A percentile compares a stretch with the other conserved stretches of the same genome.
Conservation (phyloP, 2,888 invertebrate genomes). For the Tetrapedia diversipes region DNA sequence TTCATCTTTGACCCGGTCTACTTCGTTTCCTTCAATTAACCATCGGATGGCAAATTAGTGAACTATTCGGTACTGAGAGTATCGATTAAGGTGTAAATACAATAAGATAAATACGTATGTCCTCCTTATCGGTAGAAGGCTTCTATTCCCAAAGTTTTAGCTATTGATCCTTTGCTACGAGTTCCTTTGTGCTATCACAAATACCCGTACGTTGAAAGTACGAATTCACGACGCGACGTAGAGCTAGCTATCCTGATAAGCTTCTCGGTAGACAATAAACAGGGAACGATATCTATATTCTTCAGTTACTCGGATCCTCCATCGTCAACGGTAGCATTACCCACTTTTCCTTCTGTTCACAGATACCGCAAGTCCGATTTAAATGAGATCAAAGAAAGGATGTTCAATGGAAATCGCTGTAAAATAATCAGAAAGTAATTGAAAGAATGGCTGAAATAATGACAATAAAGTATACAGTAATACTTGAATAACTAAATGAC, state of each 20-base stretch:
- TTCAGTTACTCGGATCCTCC: neutral
- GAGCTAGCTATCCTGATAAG: neutral
- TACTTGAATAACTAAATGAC: no score
- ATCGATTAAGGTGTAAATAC: neutral
- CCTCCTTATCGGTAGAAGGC: neutral
- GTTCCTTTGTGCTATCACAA: no score
- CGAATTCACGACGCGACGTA: neutral
- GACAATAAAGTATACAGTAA: no score
- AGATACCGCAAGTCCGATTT: neutral
- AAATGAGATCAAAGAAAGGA: no score
- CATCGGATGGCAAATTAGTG: neutral
- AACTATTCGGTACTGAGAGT: neutral
- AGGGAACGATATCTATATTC: neutral
- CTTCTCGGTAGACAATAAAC: neutral
- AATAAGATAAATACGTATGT: neutral
- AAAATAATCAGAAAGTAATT: no score
- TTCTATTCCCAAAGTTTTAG: neutral
- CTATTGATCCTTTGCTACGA: neutral
- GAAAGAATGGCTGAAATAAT: no score
- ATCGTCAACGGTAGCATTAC: slow-evolving; percentile 1
- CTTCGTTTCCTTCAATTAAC: neutral
- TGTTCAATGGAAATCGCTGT: no score
- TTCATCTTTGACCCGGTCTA: neutral
- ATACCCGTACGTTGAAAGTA: neutral
- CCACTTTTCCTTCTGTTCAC: neutral